These are phyloP conservation scores for Macrotis lagotis DNA, from an alignment of 2,113 vertebrate genomes.

Conservation along the genomic window DNA sequence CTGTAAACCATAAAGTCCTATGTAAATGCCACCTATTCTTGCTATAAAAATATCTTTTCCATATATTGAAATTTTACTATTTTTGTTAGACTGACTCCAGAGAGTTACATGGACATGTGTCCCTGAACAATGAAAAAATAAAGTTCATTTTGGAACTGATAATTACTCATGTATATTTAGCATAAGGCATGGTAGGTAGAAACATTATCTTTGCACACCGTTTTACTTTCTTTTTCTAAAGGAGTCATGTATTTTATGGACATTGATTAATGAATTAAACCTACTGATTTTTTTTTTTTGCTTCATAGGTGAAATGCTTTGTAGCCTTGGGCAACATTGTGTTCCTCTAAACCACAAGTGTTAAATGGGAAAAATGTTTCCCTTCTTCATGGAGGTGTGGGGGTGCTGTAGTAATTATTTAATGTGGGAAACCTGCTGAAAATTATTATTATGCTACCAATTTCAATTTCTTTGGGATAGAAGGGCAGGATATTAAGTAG, in stretches of 20 bases:
- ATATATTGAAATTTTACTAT: not conserved
- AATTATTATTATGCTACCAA: not conserved
- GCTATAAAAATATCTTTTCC: not conserved
- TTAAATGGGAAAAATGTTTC: slow-evolving; percentile 38
- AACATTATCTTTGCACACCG: not conserved
- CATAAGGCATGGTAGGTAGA: not conserved
- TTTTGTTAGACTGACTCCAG: not conserved
- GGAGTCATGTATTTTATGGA: slow-evolving; percentile 3
- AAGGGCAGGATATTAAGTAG: slow-evolving; percentile 40
- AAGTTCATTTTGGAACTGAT: not conserved
- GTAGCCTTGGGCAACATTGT: slow-evolving; percentile 9
- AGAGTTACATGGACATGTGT: not conserved
- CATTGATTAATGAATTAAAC: slow-evolving; percentile 40
- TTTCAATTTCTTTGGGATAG: slow-evolving; percentile 24
- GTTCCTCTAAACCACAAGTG: slow-evolving; percentile 28
- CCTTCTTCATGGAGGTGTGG: not conserved
- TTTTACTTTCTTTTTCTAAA: slow-evolving; percentile 33
- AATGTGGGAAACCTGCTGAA: not conserved
- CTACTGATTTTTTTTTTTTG: slow-evolving; percentile 37
- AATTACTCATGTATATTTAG: slow-evolving; percentile 3
- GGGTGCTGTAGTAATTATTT: not conserved
- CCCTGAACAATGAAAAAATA: not conserved
- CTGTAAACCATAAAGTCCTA: not conserved
- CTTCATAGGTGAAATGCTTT: slow-evolving; percentile 24
- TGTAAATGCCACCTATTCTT: not conserved